Evolutionary conservation across 2,888 invertebrate genomes (phyloP).

Genomic region (Apotomis capreana): DNA sequence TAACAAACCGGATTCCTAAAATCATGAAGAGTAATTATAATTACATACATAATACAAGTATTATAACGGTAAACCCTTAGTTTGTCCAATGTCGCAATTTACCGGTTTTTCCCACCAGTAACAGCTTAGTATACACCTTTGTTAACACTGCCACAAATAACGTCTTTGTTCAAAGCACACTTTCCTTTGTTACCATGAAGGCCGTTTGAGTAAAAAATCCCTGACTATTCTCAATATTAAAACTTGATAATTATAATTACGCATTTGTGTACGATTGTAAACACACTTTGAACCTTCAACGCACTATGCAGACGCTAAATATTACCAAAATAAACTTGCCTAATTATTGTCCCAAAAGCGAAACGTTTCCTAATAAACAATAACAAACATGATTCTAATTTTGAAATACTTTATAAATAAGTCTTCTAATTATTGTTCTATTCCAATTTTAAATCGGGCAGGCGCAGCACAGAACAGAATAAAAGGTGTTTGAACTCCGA

Average conservation of each 20-base stretch:
- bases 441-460: constrained; percentile 3
- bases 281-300: neutral
- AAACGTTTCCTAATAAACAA: too few relatives aligned
- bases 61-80: constrained; percentile 1
- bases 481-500: constrained; percentile 21
- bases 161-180: constrained; percentile 49
- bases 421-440: too few relatives aligned
- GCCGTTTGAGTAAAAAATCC: constrained; percentile 45
- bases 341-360: too few relatives aligned
- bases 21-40: too few relatives aligned
- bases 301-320: neutral
- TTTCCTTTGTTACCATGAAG: constrained; percentile 57
- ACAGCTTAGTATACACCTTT: constrained; percentile 29
- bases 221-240: constrained; percentile 30
- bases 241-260: constrained; percentile 2
- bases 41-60: neutral
- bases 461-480: neutral
- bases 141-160: constrained; percentile 53
- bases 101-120: constrained; percentile 37
- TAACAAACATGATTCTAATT: too few relatives aligned
- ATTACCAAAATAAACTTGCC: too few relatives aligned
- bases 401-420: too few relatives aligned
- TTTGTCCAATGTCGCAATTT: constrained; percentile 32
- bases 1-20: too few relatives aligned
- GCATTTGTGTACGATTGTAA: neutral